Evolutionary conservation across 2,888 invertebrate species (phyloP).

Genomic region (Polymixis lichenea): DNA sequence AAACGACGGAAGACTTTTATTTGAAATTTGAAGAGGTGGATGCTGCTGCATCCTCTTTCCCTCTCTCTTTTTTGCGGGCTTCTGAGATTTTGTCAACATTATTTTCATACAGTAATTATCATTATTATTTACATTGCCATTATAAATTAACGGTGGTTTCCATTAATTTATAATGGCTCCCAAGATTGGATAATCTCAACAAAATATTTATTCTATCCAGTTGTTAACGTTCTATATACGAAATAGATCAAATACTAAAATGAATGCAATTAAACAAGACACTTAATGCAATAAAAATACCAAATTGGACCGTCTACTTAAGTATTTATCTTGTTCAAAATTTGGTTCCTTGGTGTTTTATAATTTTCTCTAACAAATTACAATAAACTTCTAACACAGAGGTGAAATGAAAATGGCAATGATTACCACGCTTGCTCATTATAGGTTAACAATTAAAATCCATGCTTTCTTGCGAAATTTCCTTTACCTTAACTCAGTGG

Average conservation of each 20-base stretch:
- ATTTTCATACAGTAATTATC: not conserved
- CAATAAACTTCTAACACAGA: too few species aligned
- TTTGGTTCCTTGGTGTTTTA: not conserved
- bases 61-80: not conserved
- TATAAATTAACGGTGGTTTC: too few species aligned
- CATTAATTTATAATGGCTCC: conserved; percentile 4
- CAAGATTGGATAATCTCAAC: not conserved
- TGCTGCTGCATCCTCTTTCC: too few species aligned
- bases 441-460: not conserved
- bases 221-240: not conserved
- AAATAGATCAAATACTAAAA: not conserved
- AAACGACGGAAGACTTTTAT: not conserved
- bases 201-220: not conserved
- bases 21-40: not conserved
- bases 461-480: not conserved
- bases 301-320: not conserved
- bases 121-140: not conserved
- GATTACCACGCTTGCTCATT: not conserved
- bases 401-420: not conserved
- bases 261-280: not conserved
- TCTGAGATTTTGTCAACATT: conserved; percentile 2
- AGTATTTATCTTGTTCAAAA: not conserved
- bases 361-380: not conserved
- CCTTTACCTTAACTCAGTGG: not conserved
- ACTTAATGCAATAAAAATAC: not conserved